Evolutionary conservation across 2,888 invertebrate species (phyloP).

Genomic region (Lasioglossum malachurum): DNA sequence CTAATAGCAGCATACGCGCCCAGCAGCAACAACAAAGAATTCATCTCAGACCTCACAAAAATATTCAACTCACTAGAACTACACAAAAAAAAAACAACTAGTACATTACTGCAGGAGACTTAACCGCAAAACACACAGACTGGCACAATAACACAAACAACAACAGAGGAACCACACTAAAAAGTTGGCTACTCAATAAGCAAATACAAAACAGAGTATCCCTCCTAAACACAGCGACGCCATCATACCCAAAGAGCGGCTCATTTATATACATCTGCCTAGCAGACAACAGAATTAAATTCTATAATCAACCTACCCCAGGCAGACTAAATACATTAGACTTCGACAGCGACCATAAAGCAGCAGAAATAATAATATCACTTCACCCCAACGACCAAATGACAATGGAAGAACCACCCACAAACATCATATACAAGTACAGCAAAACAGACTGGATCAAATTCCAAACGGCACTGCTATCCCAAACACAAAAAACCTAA

Average conservation of each 20-base stretch:
- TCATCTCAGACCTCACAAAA: no score
- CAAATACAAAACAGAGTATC: neutral
- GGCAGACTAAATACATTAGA: neutral
- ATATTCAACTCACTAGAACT: no score
- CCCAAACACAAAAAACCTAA: no score
- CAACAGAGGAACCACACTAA: no score
- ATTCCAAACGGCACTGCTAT: no score
- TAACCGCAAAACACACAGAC: no score
- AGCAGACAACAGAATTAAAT: neutral
- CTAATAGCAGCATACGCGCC: no score
- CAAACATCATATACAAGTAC: neutral
- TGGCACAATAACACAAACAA: no score
- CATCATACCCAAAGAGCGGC: neutral
- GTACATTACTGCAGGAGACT: no score
- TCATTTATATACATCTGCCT: neutral
- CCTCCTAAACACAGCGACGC: neutral
- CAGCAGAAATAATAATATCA: neutral
- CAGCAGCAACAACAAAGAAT: no score
- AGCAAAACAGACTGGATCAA: constrained; percentile 6
- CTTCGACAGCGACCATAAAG: constrained; percentile 32
- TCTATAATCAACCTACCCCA: neutral
- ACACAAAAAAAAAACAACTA: no score
- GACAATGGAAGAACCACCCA: neutral
- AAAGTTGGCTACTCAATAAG: neutral
- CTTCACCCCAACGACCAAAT: neutral